Conservation (phyloP, 2,888 invertebrate species). For the Lochmaea crataegi region DNA sequence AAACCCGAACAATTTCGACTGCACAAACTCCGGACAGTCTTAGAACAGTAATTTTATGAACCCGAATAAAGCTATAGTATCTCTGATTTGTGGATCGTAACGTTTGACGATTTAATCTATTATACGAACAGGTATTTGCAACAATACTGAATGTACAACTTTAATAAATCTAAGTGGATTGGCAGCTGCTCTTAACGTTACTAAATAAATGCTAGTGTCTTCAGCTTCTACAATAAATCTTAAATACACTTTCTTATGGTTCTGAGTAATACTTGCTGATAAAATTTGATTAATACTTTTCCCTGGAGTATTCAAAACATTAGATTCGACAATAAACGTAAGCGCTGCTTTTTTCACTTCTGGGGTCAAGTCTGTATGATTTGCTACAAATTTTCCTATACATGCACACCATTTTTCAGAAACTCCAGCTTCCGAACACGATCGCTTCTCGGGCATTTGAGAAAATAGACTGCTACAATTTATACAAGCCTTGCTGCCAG, state of each 20-base stretch:
- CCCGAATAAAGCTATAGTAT: background rate
- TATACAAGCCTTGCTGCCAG: constrained; percentile 70
- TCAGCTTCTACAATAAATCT: constrained; percentile 32
- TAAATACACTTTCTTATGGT: constrained; percentile 28
- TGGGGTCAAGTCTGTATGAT: constrained; percentile 19
- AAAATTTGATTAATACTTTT: constrained; percentile 19
- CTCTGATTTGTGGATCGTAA: no score
- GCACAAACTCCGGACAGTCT: no score
- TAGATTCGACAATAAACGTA: constrained; percentile 18
- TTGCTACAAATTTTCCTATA: constrained; percentile 38
- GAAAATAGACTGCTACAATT: constrained; percentile 75
- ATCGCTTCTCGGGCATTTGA: constrained; percentile 69
- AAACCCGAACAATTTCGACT: no score
- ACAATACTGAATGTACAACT: constrained; percentile 13
- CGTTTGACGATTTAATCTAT: background rate
- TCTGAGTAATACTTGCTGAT: constrained; percentile 31
- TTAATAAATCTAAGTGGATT: constrained; percentile 28
- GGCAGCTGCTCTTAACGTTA: constrained; percentile 23
- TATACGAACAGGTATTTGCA: background rate
- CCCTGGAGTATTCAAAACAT: background rate
- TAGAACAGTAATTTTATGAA: no score
- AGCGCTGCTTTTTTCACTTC: constrained; percentile 25
- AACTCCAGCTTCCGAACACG: constrained; percentile 73
- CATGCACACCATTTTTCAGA: constrained; percentile 43
- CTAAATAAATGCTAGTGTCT: constrained; percentile 27